Evolutionary conservation across 2,888 invertebrate genomes (phyloP).

Genomic region (Cephalotes varians): DNA sequence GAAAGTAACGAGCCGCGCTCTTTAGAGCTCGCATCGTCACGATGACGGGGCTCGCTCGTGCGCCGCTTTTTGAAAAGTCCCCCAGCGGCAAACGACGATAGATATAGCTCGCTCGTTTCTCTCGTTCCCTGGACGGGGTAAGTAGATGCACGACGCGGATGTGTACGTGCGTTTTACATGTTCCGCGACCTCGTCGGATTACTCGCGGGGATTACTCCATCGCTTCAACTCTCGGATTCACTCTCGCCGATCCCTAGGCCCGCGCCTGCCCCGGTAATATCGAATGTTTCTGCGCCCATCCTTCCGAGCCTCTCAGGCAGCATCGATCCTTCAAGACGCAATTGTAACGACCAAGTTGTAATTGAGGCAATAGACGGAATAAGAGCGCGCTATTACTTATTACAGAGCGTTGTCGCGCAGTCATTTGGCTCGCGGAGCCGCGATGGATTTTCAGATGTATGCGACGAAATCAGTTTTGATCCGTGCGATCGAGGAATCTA

Average conservation of each 20-base stretch:
- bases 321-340: constrained; percentile 41
- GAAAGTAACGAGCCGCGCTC: constrained; percentile 52
- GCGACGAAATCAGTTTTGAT: constrained; percentile 10
- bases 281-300: not conserved
- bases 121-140: not conserved
- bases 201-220: constrained; percentile 34
- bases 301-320: not conserved
- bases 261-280: constrained; percentile 12
- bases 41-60: constrained; percentile 24
- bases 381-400: constrained; percentile 45
- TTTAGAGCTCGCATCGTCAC: constrained; percentile 39
- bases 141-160: not conserved
- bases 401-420: constrained; percentile 25
- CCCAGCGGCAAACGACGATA: constrained; percentile 27
- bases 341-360: constrained; percentile 45
- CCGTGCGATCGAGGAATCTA: constrained; percentile 9
- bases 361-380: constrained; percentile 39
- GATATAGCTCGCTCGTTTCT: not conserved
- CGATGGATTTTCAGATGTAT: constrained; percentile 15
- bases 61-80: constrained; percentile 45
- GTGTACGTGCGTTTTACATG: constrained; percentile 18
- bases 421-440: constrained; percentile 12
- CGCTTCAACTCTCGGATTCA: constrained; percentile 29
- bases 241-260: not conserved
- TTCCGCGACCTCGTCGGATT: constrained; percentile 36